Conservation (phyloP, 2,113 vertebrate genomes). For the Myrmecophaga tridactyla region DNA sequence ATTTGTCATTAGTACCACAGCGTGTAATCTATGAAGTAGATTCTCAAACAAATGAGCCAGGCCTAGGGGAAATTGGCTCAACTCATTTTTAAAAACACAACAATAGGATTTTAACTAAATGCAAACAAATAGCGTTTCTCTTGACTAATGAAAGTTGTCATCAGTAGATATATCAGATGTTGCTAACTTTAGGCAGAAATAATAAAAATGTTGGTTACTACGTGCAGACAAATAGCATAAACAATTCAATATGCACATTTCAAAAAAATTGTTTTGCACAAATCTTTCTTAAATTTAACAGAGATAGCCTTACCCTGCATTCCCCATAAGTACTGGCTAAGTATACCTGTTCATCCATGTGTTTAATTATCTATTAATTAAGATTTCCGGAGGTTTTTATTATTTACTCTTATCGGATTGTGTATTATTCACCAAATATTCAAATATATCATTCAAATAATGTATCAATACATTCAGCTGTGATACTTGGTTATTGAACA, state of each 20-base stretch:
- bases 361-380: neutral
- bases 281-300: neutral
- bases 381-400: neutral
- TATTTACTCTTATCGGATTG: neutral
- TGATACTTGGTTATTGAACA: neutral
- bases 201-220: neutral
- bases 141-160: neutral
- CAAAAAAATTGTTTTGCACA: neutral
- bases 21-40: neutral
- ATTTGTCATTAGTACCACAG: neutral
- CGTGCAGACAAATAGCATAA: neutral
- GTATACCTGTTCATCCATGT: neutral
- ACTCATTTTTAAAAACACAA: neutral
- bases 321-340: neutral
- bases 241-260: neutral
- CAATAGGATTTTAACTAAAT: neutral
- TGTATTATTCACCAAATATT: constrained; percentile 12
- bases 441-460: constrained; percentile 16
- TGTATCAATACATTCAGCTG: neutral
- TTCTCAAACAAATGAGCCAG: neutral
- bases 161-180: neutral
- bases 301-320: neutral
- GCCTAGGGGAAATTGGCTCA: neutral
- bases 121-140: neutral
- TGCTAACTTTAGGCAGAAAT: neutral